Percentiles rank a stretch among this genome's conserved stretches.
These are phyloP conservation scores for Pandemis cinnamomeana DNA, from an alignment of 2,888 invertebrate genomes.

Conservation along the genomic window DNA sequence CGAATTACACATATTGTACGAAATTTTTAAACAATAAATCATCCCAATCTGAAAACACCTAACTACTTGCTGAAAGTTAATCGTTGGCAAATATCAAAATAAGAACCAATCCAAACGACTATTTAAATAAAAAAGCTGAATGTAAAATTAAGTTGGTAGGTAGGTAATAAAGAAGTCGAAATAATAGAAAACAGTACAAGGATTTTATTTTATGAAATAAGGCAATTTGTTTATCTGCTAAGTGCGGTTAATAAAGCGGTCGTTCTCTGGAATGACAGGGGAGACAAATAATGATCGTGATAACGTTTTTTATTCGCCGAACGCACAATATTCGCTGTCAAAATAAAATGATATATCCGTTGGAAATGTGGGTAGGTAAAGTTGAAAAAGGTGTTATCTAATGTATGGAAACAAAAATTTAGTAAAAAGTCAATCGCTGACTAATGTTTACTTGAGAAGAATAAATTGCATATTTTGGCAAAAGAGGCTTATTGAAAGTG, in stretches of 20 bases:
- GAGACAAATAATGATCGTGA: constrained; percentile 47
- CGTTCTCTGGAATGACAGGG: constrained; percentile 39
- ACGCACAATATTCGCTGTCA: constrained; percentile 43
- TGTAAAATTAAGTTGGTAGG: constrained; percentile 26
- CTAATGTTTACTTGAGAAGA: too few species aligned
- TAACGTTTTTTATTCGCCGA: constrained; percentile 43
- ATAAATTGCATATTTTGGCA: too few species aligned
- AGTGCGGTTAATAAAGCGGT: constrained; percentile 44
- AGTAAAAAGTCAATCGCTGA: background rate
- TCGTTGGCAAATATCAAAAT: constrained; percentile 35
- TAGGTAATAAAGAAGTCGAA: constrained; percentile 26
- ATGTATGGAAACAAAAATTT: background rate
- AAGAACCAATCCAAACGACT: constrained; percentile 10
- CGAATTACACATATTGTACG: background rate
- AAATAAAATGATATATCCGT: constrained; percentile 25
- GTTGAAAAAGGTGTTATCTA: background rate
- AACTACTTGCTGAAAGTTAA: background rate
- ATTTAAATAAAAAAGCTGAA: constrained; percentile 9
- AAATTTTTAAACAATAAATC: background rate
- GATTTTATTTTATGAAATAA: constrained; percentile 43
- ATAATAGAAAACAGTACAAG: constrained; percentile 29
- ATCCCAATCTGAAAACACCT: background rate
- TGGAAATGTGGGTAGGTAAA: background rate
- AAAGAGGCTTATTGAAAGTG: background rate
- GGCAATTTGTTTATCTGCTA: constrained; percentile 52